Evolutionary conservation across 2,888 invertebrate genomes (phyloP).

Genomic region (Polydrusus tereticollis): DNA sequence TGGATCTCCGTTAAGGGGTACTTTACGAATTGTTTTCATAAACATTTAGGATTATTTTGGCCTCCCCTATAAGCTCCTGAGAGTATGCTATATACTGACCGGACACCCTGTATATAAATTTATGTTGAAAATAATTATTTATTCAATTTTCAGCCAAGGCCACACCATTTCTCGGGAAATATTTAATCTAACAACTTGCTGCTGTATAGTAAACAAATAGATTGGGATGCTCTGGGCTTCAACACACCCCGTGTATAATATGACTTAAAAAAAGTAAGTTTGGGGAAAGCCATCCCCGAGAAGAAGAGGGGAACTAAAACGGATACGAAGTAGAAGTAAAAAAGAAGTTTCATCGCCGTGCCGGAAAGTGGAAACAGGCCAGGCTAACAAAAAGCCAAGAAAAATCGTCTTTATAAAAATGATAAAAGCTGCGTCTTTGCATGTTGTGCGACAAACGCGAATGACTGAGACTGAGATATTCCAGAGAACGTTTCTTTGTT

Average conservation of each 20-base stretch:
- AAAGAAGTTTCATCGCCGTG: constrained; percentile 49
- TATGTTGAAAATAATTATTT: no score
- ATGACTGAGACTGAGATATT: constrained; percentile 68
- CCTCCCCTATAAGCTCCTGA: no score
- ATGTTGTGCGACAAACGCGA: constrained; percentile 68
- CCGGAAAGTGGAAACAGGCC: constrained; percentile 65
- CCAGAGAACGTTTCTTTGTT: constrained; percentile 65
- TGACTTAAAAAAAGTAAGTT: constrained; percentile 3
- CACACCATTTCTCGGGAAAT: no score
- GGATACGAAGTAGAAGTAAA: constrained; percentile 42
- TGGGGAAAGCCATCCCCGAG: neutral
- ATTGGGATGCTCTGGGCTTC: no score
- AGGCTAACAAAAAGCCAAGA: constrained; percentile 66
- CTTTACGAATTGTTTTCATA: no score
- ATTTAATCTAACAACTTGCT: no score
- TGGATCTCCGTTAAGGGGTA: no score
- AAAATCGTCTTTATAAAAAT: constrained; percentile 68
- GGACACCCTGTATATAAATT: no score
- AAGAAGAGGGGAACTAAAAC: neutral
- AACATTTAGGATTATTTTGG: no score
- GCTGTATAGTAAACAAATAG: no score
- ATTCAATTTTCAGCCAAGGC: no score
- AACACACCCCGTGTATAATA: neutral
- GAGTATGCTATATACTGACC: no score
- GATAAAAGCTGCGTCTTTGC: constrained; percentile 68